Evolutionary conservation across 1,140 invertebrate species (phyloP).

Genomic region (Latrodectus geometricus): DNA sequence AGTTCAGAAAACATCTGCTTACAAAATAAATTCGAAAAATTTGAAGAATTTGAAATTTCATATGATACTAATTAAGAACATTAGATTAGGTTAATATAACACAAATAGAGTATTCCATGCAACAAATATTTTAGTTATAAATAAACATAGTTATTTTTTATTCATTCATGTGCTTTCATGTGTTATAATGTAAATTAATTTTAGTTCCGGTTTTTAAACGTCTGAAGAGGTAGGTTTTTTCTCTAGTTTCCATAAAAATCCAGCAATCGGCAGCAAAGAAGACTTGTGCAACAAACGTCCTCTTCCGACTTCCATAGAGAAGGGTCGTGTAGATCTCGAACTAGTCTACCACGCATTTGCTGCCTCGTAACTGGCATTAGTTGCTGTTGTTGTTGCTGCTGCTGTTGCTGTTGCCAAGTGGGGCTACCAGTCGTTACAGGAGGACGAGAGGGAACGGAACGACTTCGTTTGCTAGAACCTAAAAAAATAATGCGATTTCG

Average conservation of each 20-base stretch:
- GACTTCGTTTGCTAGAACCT: slow-evolving; percentile 59
- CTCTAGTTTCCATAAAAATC: slow-evolving; percentile 46
- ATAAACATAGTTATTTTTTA: too few relatives aligned
- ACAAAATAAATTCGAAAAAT: too few relatives aligned
- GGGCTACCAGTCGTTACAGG: slow-evolving; percentile 32
- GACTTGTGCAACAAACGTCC: slow-evolving; percentile 57
- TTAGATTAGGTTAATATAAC: too few relatives aligned
- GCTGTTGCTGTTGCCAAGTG: slow-evolving; percentile 22
- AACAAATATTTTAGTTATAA: too few relatives aligned
- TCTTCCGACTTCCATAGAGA: slow-evolving; percentile 54
- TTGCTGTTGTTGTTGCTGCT: slow-evolving; percentile 10
- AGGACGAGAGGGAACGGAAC: slow-evolving; percentile 51
- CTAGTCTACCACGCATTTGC: slow-evolving; percentile 29
- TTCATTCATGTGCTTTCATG: too few relatives aligned
- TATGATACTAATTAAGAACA: too few relatives aligned
- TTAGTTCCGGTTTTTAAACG: not conserved
- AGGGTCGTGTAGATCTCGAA: slow-evolving; percentile 40
- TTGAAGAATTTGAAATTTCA: too few relatives aligned
- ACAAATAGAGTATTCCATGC: too few relatives aligned
- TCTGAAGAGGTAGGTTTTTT: not conserved
- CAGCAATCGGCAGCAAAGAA: slow-evolving; percentile 47
- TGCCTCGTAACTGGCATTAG: slow-evolving; percentile 18
- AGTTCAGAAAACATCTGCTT: too few relatives aligned
- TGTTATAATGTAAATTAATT: too few relatives aligned
- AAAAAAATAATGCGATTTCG: not conserved